phyloP scores from a whole-genome alignment of 2,113 vertebrate genomes.

The Phodopus roborovskii region DNA sequence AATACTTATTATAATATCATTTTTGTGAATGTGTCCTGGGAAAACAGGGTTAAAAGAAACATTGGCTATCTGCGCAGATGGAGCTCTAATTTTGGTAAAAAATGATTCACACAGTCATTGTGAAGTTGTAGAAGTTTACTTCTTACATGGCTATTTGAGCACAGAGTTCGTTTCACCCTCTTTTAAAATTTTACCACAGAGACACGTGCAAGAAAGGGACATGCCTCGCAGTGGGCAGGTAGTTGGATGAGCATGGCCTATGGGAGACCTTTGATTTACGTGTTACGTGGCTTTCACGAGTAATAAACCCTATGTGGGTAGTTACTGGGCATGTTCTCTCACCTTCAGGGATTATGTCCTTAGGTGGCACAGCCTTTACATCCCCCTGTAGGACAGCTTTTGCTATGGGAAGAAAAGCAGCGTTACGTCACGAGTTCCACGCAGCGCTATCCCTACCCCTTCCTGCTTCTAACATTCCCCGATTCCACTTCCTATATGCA shows the following conservation, averaged over 20 bases:
- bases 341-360: not conserved
- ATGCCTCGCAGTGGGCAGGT: not conserved
- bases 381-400: not conserved
- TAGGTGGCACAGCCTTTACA: not conserved
- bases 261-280: not conserved
- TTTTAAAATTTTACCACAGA: not conserved
- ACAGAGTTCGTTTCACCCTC: not conserved
- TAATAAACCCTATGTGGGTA: not conserved
- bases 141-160: not conserved
- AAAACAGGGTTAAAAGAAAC: not conserved
- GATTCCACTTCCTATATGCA: not conserved
- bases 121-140: not conserved
- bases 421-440: not conserved
- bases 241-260: not conserved
- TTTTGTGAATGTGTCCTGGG: not conserved
- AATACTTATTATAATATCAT: rapidly evolving
- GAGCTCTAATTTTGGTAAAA: not conserved
- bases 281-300: not conserved
- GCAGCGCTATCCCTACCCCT: rapidly evolving
- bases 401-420: not conserved
- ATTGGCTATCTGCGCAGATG: not conserved
- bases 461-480: not conserved
- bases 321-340: not conserved
- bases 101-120: not conserved
- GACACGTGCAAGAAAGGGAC: not conserved